phyloP scores from a whole-genome alignment of 2,888 invertebrate genomes.

The Allacma fusca region DNA sequence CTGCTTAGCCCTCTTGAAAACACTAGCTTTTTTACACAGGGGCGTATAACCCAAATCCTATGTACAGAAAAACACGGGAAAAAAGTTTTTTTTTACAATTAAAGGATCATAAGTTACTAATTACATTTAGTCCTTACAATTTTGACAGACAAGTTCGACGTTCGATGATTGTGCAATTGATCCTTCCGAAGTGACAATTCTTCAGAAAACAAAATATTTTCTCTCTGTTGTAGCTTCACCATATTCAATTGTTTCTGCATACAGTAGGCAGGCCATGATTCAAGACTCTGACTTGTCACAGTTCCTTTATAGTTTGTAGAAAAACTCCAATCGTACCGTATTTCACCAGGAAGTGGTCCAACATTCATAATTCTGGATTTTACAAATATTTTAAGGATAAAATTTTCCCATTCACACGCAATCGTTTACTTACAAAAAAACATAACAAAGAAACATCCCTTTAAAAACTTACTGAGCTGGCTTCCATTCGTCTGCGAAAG shows the following conservation, averaged over 20 bases:
- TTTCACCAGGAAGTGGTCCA: slow-evolving; percentile 70
- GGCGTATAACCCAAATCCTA: too few relatives aligned
- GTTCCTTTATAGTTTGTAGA: slow-evolving; percentile 89
- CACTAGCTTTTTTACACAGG: too few relatives aligned
- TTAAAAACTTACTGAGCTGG: slow-evolving; percentile 75
- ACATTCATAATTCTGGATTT: too few relatives aligned
- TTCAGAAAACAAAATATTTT: slow-evolving; percentile 92
- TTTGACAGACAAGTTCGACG: slow-evolving; percentile 88
- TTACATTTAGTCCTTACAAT: too few relatives aligned
- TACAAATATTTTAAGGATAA: too few relatives aligned
- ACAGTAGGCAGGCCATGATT: slow-evolving; percentile 67
- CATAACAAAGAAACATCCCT: not conserved
- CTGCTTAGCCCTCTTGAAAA: too few relatives aligned
- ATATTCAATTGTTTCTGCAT: slow-evolving; percentile 84
- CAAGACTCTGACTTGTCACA: slow-evolving; percentile 64
- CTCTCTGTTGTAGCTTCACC: slow-evolving; percentile 85
- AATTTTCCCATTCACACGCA: too few relatives aligned
- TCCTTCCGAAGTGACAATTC: slow-evolving; percentile 96
- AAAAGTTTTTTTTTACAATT: too few relatives aligned
- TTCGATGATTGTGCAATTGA: slow-evolving; percentile 95
- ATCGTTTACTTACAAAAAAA: too few relatives aligned
- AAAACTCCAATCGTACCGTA: slow-evolving; percentile 97
- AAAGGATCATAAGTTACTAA: too few relatives aligned
- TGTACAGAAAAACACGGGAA: too few relatives aligned
- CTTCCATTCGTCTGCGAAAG: slow-evolving; percentile 90